Evolutionary conservation across 92 coral and sea anemone species (phyloP), one percentile per base, ranked within the genome.

Genomic region (Meandrina meandrites): DNA sequence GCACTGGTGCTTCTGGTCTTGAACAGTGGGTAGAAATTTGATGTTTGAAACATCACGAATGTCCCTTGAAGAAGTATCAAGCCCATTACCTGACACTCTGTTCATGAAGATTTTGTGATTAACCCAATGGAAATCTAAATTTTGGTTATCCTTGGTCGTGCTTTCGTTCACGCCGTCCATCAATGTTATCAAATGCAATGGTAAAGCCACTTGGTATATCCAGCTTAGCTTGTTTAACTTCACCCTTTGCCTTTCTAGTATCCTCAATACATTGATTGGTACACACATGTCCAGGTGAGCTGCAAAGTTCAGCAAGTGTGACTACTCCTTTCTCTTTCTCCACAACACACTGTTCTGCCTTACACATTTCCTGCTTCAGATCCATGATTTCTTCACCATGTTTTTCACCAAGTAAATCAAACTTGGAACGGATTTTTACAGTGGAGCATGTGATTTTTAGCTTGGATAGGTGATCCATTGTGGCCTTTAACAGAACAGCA

Each of bases 141-240:
- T 92, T 67, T 92, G 92, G 13, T 82, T 86, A 47, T 47, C 86
- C 85, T 62, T 89, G 57, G 91, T 78, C 94, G 81, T 92, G 81
- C 42, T 75, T 89, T n/a, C 90, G 76, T 42, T 86, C 86, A 16
- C 48, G 67, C 72, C 67, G 84, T n/a, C 88, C 84, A 79, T 92
- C 94, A 78, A 86, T 89, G 73, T 92, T 92, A 79, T 92, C 92
- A 79, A 92, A 89, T 5, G 79, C 84, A 70, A 92, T 86, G 30
- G 89, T 45, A 69, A 79, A 86, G 21, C 94, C 94, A 16, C 89
- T 42, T 67, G 81, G 88, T 37, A 79, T 11, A 14, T 70, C 37
- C 71, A n/a, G 40, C 80, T 84, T 83, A 56, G 88, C 73, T 69
- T 88, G 78, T 34, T 58, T 53, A 1, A 82, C 58, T 34, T 83